These are phyloP conservation scores for Sacculina carcini DNA, from an alignment of 2,888 invertebrate species.

Conservation along the genomic window DNA sequence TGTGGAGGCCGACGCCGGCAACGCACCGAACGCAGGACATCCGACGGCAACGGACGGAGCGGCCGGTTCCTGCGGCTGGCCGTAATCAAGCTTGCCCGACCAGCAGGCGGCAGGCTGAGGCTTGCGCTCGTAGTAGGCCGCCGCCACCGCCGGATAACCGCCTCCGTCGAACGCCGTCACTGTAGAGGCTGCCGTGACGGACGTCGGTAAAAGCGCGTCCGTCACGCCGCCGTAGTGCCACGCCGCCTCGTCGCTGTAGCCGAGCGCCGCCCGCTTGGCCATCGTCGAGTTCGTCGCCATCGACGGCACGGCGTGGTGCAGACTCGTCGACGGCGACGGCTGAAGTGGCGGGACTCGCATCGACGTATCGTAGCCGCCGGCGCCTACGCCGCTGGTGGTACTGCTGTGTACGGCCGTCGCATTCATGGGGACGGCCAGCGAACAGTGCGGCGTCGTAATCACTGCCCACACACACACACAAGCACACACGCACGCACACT, in stretches of 20 bases:
- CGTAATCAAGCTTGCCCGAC: slow-evolving; percentile 23
- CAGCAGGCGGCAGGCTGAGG: slow-evolving; percentile 41
- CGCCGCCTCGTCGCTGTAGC: slow-evolving; percentile 25
- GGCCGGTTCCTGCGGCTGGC: slow-evolving; percentile 24
- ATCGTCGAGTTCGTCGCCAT: slow-evolving; percentile 30
- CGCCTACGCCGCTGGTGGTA: slow-evolving; percentile 15
- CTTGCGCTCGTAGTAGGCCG: slow-evolving; percentile 21
- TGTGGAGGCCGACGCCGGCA: slow-evolving; percentile 29
- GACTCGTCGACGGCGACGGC: slow-evolving; percentile 25
- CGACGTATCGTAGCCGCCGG: slow-evolving; percentile 47
- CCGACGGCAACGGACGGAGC: slow-evolving; percentile 14
- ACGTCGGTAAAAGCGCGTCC: no score
- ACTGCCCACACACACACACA: no score
- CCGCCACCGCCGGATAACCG: slow-evolving; percentile 15
- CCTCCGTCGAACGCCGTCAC: slow-evolving; percentile 13
- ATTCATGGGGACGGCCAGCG: no score
- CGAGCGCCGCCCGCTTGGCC: slow-evolving; percentile 27
- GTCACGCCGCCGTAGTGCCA: no score
- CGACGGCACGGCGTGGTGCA: slow-evolving; percentile 24
- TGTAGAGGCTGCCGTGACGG: no score
- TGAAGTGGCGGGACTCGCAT: slow-evolving; percentile 27
- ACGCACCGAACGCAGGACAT: slow-evolving; percentile 14
- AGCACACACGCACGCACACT: no score
- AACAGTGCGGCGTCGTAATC: no score
- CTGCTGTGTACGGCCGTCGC: slow-evolving; percentile 11